Percentiles rank a stretch among this genome's conserved stretches.
Evolutionary conservation across 2,888 invertebrate species (phyloP).

Genomic region (Oxyscelio sp.): DNA sequence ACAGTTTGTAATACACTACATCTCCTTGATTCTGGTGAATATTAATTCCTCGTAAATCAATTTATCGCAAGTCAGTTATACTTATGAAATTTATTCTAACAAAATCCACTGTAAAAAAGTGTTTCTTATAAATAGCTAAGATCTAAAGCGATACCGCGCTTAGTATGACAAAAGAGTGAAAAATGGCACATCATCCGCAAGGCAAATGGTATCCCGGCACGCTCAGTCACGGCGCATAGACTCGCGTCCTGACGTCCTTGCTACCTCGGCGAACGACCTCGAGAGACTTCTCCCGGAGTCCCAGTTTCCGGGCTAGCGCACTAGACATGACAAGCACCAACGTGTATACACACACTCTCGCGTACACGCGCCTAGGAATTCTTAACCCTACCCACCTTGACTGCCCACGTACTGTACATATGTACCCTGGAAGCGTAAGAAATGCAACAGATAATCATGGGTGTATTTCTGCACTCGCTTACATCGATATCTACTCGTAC

Average conservation of each 20-base stretch:
- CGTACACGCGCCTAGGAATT: conserved; percentile 83
- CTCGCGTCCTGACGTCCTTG: conserved; percentile 81
- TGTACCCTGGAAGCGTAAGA: conserved; percentile 52
- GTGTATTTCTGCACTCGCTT: conserved; percentile 36
- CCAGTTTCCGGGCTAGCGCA: conserved; percentile 83
- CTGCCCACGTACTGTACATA: conserved; percentile 75
- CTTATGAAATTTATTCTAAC: no score
- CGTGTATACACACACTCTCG: conserved; percentile 82
- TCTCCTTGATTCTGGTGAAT: no score
- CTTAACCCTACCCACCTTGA: conserved; percentile 85
- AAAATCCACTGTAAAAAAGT: no score
- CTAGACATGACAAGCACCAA: no score
- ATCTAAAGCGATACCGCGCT: conserved; percentile 19
- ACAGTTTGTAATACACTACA: no score
- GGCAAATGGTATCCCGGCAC: conserved; percentile 40
- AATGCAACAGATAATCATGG: conserved; percentile 51
- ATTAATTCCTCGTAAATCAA: no score
- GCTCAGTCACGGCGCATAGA: conserved; percentile 39
- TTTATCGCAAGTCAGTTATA: no score
- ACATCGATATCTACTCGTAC: conserved; percentile 33
- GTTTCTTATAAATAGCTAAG: conserved; percentile 15
- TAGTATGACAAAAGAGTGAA: conserved; percentile 13
- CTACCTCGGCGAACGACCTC: conserved; percentile 84
- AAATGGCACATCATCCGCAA: conserved; percentile 35
- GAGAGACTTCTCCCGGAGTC: conserved; percentile 79